Evolutionary conservation across 2,797 vertebrate genomes (phyloP), one percentile per base, ranked within the genome.

Genomic region (Platalea minor): DNA sequence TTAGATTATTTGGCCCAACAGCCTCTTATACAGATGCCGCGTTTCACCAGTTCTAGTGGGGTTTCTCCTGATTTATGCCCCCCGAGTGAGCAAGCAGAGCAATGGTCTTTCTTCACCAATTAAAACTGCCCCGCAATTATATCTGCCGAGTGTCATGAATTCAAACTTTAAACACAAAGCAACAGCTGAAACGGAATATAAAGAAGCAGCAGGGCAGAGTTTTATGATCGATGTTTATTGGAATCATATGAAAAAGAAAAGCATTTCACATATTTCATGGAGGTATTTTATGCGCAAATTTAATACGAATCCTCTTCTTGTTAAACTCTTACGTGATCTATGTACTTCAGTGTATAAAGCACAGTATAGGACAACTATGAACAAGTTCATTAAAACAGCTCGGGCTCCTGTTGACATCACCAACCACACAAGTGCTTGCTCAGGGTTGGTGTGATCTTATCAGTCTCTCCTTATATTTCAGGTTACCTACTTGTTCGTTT

Each of bases 301-400:
- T 98, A 98, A 98, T 97, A 96, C 76, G 97, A 97, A 97, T 95
- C 96, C 96, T 98, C 97, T 91, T 95, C 97, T 97, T 98, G 97
- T 98, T 97, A 97, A 98, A 97, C 95, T 96, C 95, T 91, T 95
- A 67, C 37, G 45, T 97, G 97, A 98, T 97, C 97, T 95, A 61
- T 93, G 96, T 94, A 96, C 97, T 79, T 43, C 46, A 72, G 91
- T 89, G 89, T 94, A 97, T 96, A 97, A 98, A 98, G 96, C 95
- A 95, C 53, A 43, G 88, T 54, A 57, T 17, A 91, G 91, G 97
- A 96, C 97, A 96, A 94, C 96, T 96, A 94, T 3, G 96, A 97
- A 97, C 97, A 98, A 97, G 97, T 97, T 95, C 95, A 96, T 98
- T 97, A 97, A 98, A 97, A 93, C 84, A 96, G 89, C 92, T 96